Evolutionary conservation across 2,113 vertebrate genomes (phyloP).

Genomic region (Clarias batrachus): DNA sequence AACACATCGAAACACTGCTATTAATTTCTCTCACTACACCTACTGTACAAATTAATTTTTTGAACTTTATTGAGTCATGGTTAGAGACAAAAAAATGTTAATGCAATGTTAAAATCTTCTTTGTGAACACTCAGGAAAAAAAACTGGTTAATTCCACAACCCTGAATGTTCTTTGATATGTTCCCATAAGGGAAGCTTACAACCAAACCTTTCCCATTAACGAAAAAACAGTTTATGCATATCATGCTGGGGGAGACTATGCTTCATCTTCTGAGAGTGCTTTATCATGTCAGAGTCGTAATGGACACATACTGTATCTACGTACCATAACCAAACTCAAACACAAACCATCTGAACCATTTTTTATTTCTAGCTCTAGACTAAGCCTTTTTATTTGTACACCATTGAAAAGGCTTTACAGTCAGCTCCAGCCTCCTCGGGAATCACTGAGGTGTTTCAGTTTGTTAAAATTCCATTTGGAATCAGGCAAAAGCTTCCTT

Average conservation of each 20-base stretch:
- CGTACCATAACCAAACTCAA: not conserved
- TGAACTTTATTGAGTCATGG: not conserved
- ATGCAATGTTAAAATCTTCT: not conserved
- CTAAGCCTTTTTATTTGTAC: not conserved
- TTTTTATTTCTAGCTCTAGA: not conserved
- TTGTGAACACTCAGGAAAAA: not conserved
- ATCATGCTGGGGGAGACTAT: too few species aligned
- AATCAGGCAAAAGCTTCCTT: slow-evolving; percentile 4
- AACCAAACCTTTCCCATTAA: not conserved
- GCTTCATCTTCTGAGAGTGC: not conserved
- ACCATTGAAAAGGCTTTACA: not conserved
- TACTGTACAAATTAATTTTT: not conserved
- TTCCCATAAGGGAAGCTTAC: not conserved
- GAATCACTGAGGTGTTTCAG: too few species aligned
- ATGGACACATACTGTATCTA: not conserved
- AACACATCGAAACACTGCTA: too few species aligned
- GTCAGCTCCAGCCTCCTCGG: not conserved
- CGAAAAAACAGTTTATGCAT: not conserved
- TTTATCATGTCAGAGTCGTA: not conserved
- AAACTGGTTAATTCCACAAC: not conserved
- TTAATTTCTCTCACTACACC: not conserved
- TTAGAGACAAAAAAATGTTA: not conserved
- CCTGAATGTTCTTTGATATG: not conserved
- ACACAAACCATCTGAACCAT: not conserved
- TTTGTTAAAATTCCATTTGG: slow-evolving; percentile 8